Conservation (phyloP, 2,888 invertebrate species). For the Cryptophagus acutangulus region DNA sequence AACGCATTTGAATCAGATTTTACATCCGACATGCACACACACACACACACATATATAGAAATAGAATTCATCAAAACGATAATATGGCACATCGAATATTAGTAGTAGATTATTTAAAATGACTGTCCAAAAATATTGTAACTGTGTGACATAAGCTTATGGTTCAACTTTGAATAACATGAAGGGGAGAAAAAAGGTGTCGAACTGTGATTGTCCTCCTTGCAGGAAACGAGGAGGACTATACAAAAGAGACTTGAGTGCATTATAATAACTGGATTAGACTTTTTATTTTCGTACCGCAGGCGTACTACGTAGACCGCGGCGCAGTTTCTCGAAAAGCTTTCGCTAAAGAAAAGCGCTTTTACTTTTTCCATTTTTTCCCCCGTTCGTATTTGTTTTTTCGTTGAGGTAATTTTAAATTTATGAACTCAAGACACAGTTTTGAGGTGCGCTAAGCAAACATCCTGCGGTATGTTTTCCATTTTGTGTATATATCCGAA, state of each 20-base stretch:
- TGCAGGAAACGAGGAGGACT: slow-evolving; percentile 9
- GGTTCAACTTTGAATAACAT: too few relatives aligned
- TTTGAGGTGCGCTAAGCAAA: too few relatives aligned
- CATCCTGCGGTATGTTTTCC: too few relatives aligned
- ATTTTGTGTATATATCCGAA: too few relatives aligned
- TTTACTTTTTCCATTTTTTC: too few relatives aligned
- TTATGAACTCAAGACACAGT: slow-evolving; percentile 26
- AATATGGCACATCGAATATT: slow-evolving; percentile 11
- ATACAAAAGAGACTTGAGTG: too few relatives aligned
- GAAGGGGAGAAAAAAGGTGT: slow-evolving; percentile 36
- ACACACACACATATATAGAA: too few relatives aligned
- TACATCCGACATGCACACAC: slow-evolving; percentile 8
- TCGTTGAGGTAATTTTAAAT: slow-evolving; percentile 23
- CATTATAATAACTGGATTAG: slow-evolving; percentile 41
- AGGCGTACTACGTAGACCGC: too few relatives aligned
- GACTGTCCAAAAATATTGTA: slow-evolving; percentile 11
- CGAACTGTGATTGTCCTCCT: slow-evolving; percentile 17
- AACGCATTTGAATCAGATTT: slow-evolving; percentile 12
- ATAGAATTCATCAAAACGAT: slow-evolving; percentile 11
- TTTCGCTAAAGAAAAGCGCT: too few relatives aligned
- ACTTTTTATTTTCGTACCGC: too few relatives aligned
- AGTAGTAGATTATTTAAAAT: slow-evolving; percentile 6
- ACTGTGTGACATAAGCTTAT: slow-evolving; percentile 24
- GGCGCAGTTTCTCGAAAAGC: slow-evolving; percentile 29
- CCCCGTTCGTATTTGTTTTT: slow-evolving; percentile 28